phyloP scores from a whole-genome alignment of 1,140 invertebrate genomes.

The Aphelenchoides fujianensis region DNA sequence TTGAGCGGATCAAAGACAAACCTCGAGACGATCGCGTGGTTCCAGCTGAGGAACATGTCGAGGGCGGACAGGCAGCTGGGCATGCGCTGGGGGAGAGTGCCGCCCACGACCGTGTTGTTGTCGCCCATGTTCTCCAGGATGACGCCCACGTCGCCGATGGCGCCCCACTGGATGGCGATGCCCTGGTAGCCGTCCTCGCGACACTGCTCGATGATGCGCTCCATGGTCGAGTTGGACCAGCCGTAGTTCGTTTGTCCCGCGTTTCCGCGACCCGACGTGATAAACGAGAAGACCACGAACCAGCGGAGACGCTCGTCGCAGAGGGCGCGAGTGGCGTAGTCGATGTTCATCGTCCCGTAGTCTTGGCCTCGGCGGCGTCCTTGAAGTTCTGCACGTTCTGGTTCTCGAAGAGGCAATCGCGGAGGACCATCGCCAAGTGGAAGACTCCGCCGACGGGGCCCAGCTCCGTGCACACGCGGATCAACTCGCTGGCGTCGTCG shows the following conservation, averaged over 20 bases:
- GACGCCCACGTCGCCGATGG: constrained; percentile 91
- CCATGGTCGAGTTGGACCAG: constrained; percentile 90
- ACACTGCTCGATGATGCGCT: constrained; percentile 76
- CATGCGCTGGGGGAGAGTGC: constrained; percentile 87
- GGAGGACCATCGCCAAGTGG: constrained; percentile 80
- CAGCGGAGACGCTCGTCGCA: constrained; percentile 65
- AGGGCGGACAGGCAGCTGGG: constrained; percentile 79
- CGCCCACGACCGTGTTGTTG: constrained; percentile 85
- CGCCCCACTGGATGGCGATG: constrained; percentile 92
- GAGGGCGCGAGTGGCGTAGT: constrained; percentile 71
- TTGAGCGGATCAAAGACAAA: too few species aligned
- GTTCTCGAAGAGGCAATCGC: constrained; percentile 83
- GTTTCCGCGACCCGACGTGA: constrained; percentile 89
- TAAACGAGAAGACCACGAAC: constrained; percentile 79
- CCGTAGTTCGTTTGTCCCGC: constrained; percentile 92
- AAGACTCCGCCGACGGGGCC: constrained; percentile 88
- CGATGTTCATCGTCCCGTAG: constrained; percentile 73
- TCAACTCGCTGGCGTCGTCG: constrained; percentile 72
- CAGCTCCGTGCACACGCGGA: constrained; percentile 71
- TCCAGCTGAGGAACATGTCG: constrained; percentile 81
- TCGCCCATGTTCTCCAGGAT: constrained; percentile 80
- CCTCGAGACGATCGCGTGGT: constrained; percentile 78
- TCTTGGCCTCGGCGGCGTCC: constrained; percentile 69
- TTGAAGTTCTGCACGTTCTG: constrained; percentile 77
- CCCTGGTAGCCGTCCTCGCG: constrained; percentile 69